phyloP scores from a whole-genome alignment of 30 jellyfish, hydroid and myxozoan genomes.

The Mastigias papua region DNA sequence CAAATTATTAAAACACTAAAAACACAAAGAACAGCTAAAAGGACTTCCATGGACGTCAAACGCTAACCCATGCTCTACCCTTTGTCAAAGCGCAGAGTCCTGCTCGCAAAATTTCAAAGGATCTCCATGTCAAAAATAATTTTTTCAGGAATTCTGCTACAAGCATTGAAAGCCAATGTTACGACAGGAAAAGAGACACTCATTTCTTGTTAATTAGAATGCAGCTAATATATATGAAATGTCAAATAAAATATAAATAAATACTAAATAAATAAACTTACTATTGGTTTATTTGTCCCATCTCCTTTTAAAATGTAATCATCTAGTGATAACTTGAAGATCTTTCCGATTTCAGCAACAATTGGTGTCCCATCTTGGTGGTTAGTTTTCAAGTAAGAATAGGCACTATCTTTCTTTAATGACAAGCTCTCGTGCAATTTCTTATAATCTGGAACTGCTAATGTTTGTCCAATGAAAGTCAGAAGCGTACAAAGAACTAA shows the following conservation, averaged over 20 bases:
- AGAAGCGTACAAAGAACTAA: conserved; percentile 1
- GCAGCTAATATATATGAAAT: background rate
- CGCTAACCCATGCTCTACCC: too few relatives aligned
- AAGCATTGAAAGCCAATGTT: too few relatives aligned
- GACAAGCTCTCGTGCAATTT: conserved; percentile 57
- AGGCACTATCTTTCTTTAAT: conserved; percentile 9
- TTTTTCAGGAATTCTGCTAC: too few relatives aligned
- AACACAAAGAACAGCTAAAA: too few relatives aligned
- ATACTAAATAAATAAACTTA: conserved; percentile 30
- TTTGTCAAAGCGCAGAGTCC: too few relatives aligned
- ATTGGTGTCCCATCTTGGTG: conserved; percentile 19
- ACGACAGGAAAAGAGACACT: too few relatives aligned
- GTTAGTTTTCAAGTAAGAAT: background rate
- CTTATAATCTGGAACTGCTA: conserved; percentile 59
- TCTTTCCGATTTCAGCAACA: conserved; percentile 56
- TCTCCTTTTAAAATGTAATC: conserved; percentile 5
- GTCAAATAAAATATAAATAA: background rate
- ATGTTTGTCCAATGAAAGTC: conserved; percentile 9
- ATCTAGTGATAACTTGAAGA: conserved; percentile 52
- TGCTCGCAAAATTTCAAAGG: too few relatives aligned
- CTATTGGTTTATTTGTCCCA: conserved; percentile 7
- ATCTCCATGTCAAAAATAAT: too few relatives aligned
- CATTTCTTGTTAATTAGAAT: too few relatives aligned
- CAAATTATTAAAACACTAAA: too few relatives aligned
- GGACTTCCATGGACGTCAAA: too few relatives aligned